Evolutionary conservation across 2,797 vertebrate genomes (phyloP), one percentile per base, ranked within the genome.

Genomic region (Erethizon dorsatum): DNA sequence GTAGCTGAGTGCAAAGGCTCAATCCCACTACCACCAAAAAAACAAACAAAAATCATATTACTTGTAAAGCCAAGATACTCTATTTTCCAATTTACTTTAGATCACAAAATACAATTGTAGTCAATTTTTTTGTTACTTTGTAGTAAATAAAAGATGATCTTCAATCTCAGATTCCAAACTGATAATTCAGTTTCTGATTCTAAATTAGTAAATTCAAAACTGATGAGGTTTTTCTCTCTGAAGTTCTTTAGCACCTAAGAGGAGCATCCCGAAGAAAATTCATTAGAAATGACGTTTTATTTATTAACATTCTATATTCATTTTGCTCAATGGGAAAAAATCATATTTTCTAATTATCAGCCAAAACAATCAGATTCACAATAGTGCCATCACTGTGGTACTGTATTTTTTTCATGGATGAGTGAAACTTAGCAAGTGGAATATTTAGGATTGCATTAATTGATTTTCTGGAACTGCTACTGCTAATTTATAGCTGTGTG

Each of bases 151-250:
- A 50, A 75, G 5, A 50, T 82, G 11, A 90, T 45, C 5, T 94
- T 90, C 14, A 37, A 0, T 83, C 15, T 47, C 37, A 65, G 47
- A 24, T 82, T 93, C 57, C 57, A 91, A 93, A 75, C 10, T 63
- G 37, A 28, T 90, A 6, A 47, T 75, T 45, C 71, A 47, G 71
- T 75, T 77, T 77, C 73, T 77, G 45, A 50, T 77, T 37, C 22
- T 79, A 37, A 52, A 54, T 77, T 94, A 56, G 59, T 92, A 45
- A 86, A 82, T 86, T 95, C 85, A 89, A 89, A 94, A 86, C 59
- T 77, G 75, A 71, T 20, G 78, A 45, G 4, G 2, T 17, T 85
- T 92, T 95, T 90, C n/a, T 56, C 14, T 89, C 41, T 80, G 11
- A 45, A 84, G 22, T 90, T 90, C 37, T 96, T 93, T 13, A 73